These are phyloP conservation scores for Propithecus coquereli DNA, from an alignment of 2,113 vertebrate species.

Conservation along the genomic window DNA sequence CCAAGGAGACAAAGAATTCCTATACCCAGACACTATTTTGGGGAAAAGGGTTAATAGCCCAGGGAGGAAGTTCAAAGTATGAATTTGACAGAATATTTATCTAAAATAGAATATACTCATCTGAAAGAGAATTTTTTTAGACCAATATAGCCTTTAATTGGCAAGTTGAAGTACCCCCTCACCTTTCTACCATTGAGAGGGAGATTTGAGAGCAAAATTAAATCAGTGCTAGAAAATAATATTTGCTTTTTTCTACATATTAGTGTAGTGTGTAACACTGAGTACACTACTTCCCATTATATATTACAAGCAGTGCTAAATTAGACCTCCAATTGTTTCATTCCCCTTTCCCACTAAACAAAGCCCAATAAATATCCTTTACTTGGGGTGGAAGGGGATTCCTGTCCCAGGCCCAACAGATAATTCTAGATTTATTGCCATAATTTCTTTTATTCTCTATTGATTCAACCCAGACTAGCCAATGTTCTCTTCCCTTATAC, in stretches of 20 bases:
- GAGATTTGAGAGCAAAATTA: neutral
- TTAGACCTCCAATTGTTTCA: neutral
- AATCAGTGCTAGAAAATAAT: neutral
- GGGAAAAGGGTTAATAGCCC: neutral
- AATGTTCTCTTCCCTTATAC: neutral
- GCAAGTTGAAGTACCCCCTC: neutral
- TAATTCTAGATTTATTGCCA: neutral
- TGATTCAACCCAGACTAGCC: neutral
- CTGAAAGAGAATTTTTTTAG: neutral
- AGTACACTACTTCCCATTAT: no score
- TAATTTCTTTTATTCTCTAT: neutral
- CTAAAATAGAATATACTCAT: neutral
- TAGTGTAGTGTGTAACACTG: neutral
- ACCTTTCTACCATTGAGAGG: neutral
- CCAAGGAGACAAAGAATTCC: neutral
- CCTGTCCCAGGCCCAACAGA: neutral
- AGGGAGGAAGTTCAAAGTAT: neutral
- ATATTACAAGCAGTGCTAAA: neutral
- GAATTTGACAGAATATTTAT: neutral
- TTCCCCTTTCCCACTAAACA: neutral
- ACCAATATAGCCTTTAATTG: neutral
- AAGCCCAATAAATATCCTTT: neutral
- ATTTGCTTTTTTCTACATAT: neutral
- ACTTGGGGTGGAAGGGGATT: neutral
- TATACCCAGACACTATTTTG: neutral